phyloP scores from a whole-genome alignment of 2,888 invertebrate genomes.

The Amitus sp. region DNA sequence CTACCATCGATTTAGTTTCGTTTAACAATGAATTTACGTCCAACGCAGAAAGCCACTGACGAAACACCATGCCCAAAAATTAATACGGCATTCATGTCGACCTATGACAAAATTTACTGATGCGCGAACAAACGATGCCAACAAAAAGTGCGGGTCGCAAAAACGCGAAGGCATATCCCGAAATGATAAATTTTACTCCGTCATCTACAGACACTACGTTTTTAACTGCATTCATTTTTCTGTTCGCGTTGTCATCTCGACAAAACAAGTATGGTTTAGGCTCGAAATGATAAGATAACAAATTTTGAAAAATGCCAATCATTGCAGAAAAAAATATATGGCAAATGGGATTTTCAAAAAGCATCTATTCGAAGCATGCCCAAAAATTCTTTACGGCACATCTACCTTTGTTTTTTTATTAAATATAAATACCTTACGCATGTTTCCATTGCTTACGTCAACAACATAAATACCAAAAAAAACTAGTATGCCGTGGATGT shows the following conservation, averaged over 20 bases:
- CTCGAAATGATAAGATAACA: conserved; percentile 26
- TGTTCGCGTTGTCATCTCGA: conserved; percentile 8
- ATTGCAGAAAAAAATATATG: conserved; percentile 45
- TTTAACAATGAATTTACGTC: conserved; percentile 8
- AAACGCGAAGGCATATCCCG: conserved; percentile 19
- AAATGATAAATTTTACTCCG: conserved; percentile 25
- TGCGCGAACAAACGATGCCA: conserved; percentile 33
- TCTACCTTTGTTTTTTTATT: conserved; percentile 40
- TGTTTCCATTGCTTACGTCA: no score
- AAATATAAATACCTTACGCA: conserved; percentile 46
- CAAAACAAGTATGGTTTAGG: conserved; percentile 15
- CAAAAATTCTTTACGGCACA: conserved; percentile 63
- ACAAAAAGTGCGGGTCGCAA: conserved; percentile 22
- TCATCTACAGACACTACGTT: conserved; percentile 26
- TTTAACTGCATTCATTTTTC: conserved; percentile 21
- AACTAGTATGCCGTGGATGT: no score
- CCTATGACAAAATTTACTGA: conserved; percentile 45
- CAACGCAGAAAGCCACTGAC: conserved; percentile 55
- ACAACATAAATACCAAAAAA: no score
- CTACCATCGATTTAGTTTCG: conserved; percentile 7
- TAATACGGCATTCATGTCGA: conserved; percentile 60
- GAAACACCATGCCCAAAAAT: conserved; percentile 62
- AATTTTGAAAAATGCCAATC: conserved; percentile 64
- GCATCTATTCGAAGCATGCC: conserved; percentile 65
- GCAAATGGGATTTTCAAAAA: conserved; percentile 53